phyloP scores from a whole-genome alignment of 2,113 vertebrate species.

The Oceanodroma tethys region DNA sequence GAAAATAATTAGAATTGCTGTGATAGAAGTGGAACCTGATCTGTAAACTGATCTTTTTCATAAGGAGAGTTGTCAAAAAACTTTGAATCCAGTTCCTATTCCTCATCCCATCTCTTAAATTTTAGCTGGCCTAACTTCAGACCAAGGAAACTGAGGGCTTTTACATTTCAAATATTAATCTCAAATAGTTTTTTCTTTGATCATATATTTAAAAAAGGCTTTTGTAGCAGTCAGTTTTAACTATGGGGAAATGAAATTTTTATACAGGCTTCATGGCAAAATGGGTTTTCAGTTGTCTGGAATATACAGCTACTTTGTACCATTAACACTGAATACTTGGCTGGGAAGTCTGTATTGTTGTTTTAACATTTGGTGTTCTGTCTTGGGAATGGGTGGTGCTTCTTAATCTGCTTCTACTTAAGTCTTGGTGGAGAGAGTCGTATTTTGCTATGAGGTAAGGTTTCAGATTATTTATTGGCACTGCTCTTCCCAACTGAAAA shows the following conservation, averaged over 20 bases:
- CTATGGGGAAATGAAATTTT: background rate
- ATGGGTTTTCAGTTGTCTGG: background rate
- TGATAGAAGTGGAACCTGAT: background rate
- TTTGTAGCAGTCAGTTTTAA: background rate
- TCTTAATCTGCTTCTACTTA: slow-evolving; percentile 48
- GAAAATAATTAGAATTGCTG: background rate
- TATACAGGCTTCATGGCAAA: background rate
- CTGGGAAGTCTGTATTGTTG: slow-evolving; percentile 13
- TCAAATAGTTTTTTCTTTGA: background rate
- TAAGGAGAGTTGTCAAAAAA: background rate
- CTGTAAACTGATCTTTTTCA: background rate
- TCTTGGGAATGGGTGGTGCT: slow-evolving; percentile 68
- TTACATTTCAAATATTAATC: background rate
- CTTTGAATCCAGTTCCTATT: background rate
- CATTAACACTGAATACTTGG: background rate
- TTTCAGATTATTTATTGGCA: slow-evolving; percentile 66
- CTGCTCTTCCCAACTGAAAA: slow-evolving; percentile 51
- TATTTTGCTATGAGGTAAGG: slow-evolving; percentile 66
- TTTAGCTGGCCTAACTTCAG: background rate
- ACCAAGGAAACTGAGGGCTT: background rate
- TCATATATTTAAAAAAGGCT: background rate
- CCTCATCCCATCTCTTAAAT: background rate
- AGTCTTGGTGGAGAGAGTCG: slow-evolving; percentile 44
- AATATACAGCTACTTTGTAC: background rate
- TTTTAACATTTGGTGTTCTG: slow-evolving; percentile 60